Conservation (phyloP, 1,140 invertebrate species). For the Micrasema longulum region DNA sequence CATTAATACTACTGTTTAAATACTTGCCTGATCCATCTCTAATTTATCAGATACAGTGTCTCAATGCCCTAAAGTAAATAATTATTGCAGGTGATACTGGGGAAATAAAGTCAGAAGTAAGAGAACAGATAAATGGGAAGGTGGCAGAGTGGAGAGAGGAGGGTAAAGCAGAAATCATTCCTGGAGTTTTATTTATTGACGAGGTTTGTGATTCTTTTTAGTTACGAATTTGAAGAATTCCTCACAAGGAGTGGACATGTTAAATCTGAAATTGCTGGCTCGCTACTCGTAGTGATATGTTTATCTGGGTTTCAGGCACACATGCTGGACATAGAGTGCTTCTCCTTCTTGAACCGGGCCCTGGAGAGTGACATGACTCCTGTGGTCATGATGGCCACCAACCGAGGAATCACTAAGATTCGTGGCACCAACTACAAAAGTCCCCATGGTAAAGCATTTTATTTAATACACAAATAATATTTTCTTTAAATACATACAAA, state of each 20-base stretch:
- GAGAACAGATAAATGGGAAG: constrained; percentile 99
- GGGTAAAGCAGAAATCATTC: constrained; percentile 98
- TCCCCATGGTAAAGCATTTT: constrained; percentile 81
- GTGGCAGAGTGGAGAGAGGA: constrained; percentile 99
- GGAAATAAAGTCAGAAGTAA: constrained; percentile 97
- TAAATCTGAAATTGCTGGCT: no score
- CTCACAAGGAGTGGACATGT: not conserved
- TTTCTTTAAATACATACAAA: not conserved
- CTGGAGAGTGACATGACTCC: constrained; percentile 97
- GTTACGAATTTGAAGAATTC: constrained; percentile 14
- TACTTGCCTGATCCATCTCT: no score
- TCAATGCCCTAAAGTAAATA: no score
- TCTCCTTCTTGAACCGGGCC: constrained; percentile 96
- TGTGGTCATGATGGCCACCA: constrained; percentile 99
- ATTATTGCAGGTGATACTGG: constrained; percentile 90
- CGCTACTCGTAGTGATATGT: not conserved
- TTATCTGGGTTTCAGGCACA: constrained; percentile 77
- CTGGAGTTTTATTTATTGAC: constrained; percentile 93
- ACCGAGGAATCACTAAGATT: constrained; percentile 95
- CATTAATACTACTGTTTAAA: no score
- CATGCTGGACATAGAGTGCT: constrained; percentile 99
- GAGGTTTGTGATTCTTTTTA: constrained; percentile 69
- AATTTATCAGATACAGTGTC: no score
- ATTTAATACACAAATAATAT: no score
- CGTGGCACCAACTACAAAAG: constrained; percentile 93